phyloP scores from a whole-genome alignment of 2,888 invertebrate species.

The Euclidia mi region DNA sequence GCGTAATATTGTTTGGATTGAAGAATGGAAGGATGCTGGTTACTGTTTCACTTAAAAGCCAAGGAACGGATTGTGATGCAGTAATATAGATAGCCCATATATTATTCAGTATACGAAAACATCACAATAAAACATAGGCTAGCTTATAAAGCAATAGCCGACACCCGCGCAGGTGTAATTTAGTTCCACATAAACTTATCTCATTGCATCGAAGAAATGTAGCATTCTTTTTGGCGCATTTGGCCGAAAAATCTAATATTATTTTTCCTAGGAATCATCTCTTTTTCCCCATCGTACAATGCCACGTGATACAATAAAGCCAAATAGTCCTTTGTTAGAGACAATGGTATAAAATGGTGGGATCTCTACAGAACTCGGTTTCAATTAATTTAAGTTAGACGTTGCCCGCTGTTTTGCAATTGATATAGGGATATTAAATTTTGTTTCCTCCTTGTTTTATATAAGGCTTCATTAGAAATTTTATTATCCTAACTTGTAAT shows the following conservation, averaged over 20 bases:
- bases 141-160: too few relatives aligned
- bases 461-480: conserved; percentile 36
- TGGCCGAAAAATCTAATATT: conserved; percentile 73
- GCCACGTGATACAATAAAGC: conserved; percentile 72
- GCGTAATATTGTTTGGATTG: too few relatives aligned
- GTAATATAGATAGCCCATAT: too few relatives aligned
- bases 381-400: conserved; percentile 73
- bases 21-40: too few relatives aligned
- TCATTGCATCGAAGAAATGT: too few relatives aligned
- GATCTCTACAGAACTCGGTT: conserved; percentile 58
- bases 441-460: conserved; percentile 47
- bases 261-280: conserved; percentile 68
- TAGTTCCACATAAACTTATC: too few relatives aligned
- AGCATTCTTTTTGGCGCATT: conserved; percentile 66
- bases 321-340: conserved; percentile 71
- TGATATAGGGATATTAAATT: conserved; percentile 64
- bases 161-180: too few relatives aligned
- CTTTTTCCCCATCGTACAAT: conserved; percentile 67
- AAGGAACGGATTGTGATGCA: too few relatives aligned
- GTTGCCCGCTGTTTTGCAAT: conserved; percentile 50
- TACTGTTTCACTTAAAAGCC: too few relatives aligned
- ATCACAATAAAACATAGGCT: too few relatives aligned
- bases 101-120: too few relatives aligned
- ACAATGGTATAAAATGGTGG: conserved; percentile 69
- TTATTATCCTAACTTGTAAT: conserved; percentile 37